Evolutionary conservation across 2,113 vertebrate genomes (phyloP).

Genomic region (Datnioides undecimradiatus): DNA sequence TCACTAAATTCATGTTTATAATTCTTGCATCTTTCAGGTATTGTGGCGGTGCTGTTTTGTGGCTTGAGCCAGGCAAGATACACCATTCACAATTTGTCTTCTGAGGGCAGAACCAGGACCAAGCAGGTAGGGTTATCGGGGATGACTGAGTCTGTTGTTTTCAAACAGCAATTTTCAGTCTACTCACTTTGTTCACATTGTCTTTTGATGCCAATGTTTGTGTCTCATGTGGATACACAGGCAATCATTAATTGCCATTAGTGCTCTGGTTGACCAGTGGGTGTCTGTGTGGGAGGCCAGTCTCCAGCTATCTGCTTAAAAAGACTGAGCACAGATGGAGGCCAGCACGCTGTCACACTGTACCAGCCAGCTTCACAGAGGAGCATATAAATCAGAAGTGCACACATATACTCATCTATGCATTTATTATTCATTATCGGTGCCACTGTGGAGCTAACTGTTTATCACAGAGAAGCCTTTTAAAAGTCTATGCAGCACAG

Average conservation of each 20-base stretch:
- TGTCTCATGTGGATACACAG: neutral
- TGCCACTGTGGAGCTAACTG: slow-evolving; percentile 53
- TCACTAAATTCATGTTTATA: neutral
- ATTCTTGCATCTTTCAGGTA: slow-evolving; percentile 80
- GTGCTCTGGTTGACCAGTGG: slow-evolving; percentile 39
- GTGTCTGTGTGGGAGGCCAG: slow-evolving; percentile 57
- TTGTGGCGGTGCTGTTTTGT: slow-evolving; percentile 91
- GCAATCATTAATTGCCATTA: slow-evolving; percentile 65
- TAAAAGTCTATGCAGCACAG: slow-evolving; percentile 30
- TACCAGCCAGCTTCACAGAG: slow-evolving; percentile 47
- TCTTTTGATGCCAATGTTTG: slow-evolving; percentile 17
- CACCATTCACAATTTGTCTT: slow-evolving; percentile 89
- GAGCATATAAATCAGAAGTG: slow-evolving; percentile 67
- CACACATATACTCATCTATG: slow-evolving; percentile 60
- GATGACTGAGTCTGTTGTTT: neutral
- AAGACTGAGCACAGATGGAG: slow-evolving; percentile 59
- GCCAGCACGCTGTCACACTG: slow-evolving; percentile 28
- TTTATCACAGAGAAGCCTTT: slow-evolving; percentile 65
- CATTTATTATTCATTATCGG: slow-evolving; percentile 77
- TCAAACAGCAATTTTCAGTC: slow-evolving; percentile 18
- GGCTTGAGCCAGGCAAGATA: slow-evolving; percentile 90
- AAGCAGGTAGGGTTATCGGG: slow-evolving; percentile 82
- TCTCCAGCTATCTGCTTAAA: slow-evolving; percentile 63
- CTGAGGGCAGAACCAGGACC: slow-evolving; percentile 85
- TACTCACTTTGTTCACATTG: slow-evolving; percentile 19